phyloP scores from a whole-genome alignment of 2,113 vertebrate species.

The Etia nguti region DNA sequence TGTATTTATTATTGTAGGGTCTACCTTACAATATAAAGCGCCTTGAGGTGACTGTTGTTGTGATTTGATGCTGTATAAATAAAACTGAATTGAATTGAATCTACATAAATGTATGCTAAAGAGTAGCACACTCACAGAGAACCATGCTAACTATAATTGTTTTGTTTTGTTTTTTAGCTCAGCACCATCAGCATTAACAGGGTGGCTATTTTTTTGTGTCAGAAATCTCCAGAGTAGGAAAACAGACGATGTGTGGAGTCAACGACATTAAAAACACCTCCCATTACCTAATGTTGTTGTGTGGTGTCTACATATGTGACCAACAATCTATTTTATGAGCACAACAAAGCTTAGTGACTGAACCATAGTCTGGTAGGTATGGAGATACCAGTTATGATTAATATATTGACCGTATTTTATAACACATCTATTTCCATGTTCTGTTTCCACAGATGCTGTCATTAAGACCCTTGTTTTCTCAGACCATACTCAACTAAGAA shows the following conservation, averaged over 20 bases:
- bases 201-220: not conserved
- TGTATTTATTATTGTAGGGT: not conserved
- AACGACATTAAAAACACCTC: not conserved
- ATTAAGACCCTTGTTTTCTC: not conserved
- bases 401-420: not conserved
- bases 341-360: not conserved
- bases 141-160: no score
- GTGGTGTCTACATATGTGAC: not conserved
- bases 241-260: not conserved
- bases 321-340: not conserved
- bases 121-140: no score
- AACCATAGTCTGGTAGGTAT: not conserved
- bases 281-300: not conserved
- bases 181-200: not conserved
- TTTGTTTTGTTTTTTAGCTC: not conserved
- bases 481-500: not conserved
- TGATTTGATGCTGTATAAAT: not conserved
- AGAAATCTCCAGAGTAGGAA: not conserved
- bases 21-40: not conserved
- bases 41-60: not conserved
- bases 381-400: not conserved
- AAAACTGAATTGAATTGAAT: not conserved
- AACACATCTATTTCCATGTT: not conserved
- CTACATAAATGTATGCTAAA: no score
- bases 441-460: not conserved